Conservation (phyloP, 2,888 invertebrate genomes). For the Neuroscelio doddi region DNA sequence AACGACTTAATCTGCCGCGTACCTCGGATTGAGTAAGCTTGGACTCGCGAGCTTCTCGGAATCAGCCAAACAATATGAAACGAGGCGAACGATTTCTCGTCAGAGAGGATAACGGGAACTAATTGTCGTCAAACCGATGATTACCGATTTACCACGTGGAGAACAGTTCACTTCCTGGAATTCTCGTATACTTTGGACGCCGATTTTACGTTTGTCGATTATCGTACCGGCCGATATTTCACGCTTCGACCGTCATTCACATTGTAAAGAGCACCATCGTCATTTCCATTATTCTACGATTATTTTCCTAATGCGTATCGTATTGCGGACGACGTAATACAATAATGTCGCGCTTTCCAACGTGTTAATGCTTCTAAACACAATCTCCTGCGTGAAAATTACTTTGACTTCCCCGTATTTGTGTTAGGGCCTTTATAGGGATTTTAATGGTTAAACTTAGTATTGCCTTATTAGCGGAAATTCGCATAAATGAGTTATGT, state of each 20-base stretch:
- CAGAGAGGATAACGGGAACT: slow-evolving; percentile 37
- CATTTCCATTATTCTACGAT: neutral
- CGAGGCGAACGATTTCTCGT: slow-evolving; percentile 31
- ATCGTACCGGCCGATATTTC: slow-evolving; percentile 11
- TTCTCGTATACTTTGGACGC: slow-evolving; percentile 3
- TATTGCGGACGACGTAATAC: too few relatives aligned
- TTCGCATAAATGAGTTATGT: too few relatives aligned
- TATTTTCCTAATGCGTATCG: neutral
- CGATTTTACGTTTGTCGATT: slow-evolving; percentile 14
- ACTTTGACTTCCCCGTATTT: neutral
- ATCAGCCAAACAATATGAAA: slow-evolving; percentile 15
- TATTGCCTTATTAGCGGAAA: too few relatives aligned
- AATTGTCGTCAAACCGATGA: slow-evolving; percentile 43
- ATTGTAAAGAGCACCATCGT: slow-evolving; percentile 12
- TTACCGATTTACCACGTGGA: slow-evolving; percentile 46
- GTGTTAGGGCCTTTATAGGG: too few relatives aligned
- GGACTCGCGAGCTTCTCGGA: slow-evolving; percentile 20
- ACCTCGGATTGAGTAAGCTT: slow-evolving; percentile 16
- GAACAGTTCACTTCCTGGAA: slow-evolving; percentile 33
- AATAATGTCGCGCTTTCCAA: neutral
- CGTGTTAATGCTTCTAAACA: neutral
- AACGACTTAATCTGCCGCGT: slow-evolving; percentile 39
- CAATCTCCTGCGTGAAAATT: neutral
- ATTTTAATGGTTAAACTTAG: too few relatives aligned
- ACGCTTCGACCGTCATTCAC: slow-evolving; percentile 37